Conservation (phyloP, 1,140 invertebrate genomes). For the Drosophila insularis region DNA sequence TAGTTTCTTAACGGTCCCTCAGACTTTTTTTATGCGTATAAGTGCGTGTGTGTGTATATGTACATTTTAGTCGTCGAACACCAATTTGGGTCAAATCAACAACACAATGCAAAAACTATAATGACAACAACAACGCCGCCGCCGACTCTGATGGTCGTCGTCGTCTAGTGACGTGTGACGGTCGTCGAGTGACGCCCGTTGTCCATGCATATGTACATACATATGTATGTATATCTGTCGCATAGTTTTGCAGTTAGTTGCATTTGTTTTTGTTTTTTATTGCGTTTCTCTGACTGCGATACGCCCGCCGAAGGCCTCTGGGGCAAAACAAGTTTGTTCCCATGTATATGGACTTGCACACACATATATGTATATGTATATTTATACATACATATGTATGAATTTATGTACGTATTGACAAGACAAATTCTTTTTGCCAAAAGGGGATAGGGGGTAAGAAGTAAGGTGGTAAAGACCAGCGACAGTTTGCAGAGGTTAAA, state of each 20-base stretch:
- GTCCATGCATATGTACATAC: not conserved
- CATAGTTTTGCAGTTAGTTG: constrained; percentile 6
- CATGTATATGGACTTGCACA: not conserved
- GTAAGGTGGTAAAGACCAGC: not conserved
- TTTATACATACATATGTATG: not conserved
- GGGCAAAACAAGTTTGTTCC: constrained; percentile 36
- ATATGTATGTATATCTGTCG: not conserved
- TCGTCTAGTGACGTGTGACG: constrained; percentile 5
- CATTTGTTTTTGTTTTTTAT: constrained; percentile 4
- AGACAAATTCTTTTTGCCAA: constrained; percentile 32
- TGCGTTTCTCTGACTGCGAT: constrained; percentile 2
- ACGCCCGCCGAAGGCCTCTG: not conserved
- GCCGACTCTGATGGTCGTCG: not conserved
- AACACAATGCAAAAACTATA: constrained; percentile 25
- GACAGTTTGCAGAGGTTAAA: not conserved
- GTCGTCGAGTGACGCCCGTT: constrained; percentile 6
- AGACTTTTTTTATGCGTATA: not conserved
- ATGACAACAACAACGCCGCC: not conserved
- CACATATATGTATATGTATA: no score
- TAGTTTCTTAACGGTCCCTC: not conserved
- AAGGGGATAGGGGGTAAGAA: not conserved
- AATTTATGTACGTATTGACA: constrained; percentile 25
- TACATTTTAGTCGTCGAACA: not conserved
- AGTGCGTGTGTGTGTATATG: not conserved
- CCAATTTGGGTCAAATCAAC: constrained; percentile 53